phyloP scores from a whole-genome alignment of 2,888 invertebrate species.

The Scaptodrosophila latifasciaeformis region DNA sequence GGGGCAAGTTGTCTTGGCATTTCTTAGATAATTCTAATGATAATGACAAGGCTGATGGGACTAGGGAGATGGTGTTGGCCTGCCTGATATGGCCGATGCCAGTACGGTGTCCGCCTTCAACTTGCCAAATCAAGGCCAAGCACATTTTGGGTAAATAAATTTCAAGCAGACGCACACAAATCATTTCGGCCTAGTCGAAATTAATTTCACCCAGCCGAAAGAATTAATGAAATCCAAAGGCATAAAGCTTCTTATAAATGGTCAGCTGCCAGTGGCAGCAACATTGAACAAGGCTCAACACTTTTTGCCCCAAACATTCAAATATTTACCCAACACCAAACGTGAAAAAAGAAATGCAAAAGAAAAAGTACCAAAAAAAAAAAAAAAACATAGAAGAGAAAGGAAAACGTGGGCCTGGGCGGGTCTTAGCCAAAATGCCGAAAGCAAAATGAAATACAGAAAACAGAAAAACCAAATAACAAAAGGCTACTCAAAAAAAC shows the following conservation, averaged over 20 bases:
- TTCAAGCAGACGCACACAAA: not conserved
- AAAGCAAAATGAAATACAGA: too few species aligned
- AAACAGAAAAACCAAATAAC: too few species aligned
- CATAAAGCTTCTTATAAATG: conserved; percentile 6
- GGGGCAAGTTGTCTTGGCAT: conserved; percentile 14
- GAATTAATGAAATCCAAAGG: conserved; percentile 6
- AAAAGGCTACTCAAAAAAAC: too few species aligned
- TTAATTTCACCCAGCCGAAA: conserved; percentile 8
- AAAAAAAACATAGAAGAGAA: too few species aligned
- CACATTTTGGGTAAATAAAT: not conserved
- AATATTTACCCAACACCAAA: not conserved
- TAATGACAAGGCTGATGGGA: conserved; percentile 18
- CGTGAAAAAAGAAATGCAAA: too few species aligned
- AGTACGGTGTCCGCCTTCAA: too few species aligned
- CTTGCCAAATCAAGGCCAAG: not conserved
- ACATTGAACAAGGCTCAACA: not conserved
- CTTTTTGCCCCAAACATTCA: not conserved
- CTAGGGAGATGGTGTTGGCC: conserved; percentile 16
- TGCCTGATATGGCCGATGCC: conserved; percentile 7
- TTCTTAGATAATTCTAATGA: conserved; percentile 26
- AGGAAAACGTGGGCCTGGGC: too few species aligned
- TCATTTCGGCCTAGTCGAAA: not conserved
- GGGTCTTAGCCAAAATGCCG: too few species aligned
- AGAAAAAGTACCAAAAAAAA: too few species aligned
- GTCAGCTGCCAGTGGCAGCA: conserved; percentile 7